phyloP scores from a whole-genome alignment of 2,888 invertebrate species.

The Periphyllus acericola region DNA sequence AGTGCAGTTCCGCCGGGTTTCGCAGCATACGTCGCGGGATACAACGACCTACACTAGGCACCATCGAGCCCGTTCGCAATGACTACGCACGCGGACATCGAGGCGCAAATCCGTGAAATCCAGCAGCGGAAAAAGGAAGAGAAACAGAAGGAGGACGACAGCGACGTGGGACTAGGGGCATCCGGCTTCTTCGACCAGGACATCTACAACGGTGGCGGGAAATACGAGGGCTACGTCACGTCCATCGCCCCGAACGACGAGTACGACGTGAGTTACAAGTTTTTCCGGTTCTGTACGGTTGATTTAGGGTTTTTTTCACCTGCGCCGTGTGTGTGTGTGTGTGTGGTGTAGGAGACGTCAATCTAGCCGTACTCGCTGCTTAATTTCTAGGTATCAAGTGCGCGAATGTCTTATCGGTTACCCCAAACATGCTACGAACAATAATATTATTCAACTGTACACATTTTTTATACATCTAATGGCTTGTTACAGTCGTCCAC shows the following conservation, averaged over 20 bases:
- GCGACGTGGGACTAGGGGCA: slow-evolving; percentile 84
- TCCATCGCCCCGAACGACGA: slow-evolving; percentile 98
- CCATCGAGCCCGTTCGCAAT: slow-evolving; percentile 1
- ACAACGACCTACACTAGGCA: too few species aligned
- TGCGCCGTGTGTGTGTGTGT: too few species aligned
- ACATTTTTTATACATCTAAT: too few species aligned
- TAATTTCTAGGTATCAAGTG: too few species aligned
- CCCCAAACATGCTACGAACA: too few species aligned
- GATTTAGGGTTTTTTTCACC: background rate
- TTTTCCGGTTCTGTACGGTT: background rate
- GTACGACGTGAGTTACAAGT: slow-evolving; percentile 72
- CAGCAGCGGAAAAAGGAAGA: slow-evolving; percentile 87
- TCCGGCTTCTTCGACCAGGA: slow-evolving; percentile 91
- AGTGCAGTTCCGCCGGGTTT: background rate
- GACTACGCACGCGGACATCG: slow-evolving; percentile 78
- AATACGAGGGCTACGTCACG: slow-evolving; percentile 93
- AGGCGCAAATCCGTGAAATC: slow-evolving; percentile 91
- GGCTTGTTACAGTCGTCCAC: too few species aligned
- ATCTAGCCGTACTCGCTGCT: too few species aligned
- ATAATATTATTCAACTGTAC: too few species aligned
- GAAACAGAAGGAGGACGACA: slow-evolving; percentile 70
- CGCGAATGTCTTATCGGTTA: too few species aligned
- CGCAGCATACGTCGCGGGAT: background rate
- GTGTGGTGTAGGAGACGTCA: too few species aligned
- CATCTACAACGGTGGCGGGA: slow-evolving; percentile 88